Percentiles rank a stretch among this genome's conserved stretches.
Evolutionary conservation across 2,888 invertebrate species (phyloP).

Genomic region (Morpho achilles): DNA sequence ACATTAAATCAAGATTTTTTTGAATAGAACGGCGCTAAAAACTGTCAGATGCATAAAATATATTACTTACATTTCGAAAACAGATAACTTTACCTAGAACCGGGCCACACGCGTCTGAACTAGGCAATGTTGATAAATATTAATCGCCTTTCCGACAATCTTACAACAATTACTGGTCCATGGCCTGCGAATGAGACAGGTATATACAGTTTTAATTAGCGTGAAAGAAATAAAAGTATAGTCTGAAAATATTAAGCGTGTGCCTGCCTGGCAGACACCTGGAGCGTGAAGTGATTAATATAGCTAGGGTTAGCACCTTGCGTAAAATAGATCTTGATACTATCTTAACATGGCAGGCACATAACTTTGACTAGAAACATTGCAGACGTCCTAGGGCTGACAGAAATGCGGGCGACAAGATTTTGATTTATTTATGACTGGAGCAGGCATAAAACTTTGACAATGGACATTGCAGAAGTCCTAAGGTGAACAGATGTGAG

Average conservation of each 20-base stretch:
- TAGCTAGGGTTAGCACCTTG: slow-evolving; percentile 24
- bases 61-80: background rate
- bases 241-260: slow-evolving; percentile 22
- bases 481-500: background rate
- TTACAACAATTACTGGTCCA: slow-evolving; percentile 15
- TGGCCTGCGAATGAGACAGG: slow-evolving; percentile 6
- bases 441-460: background rate
- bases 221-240: slow-evolving; percentile 20
- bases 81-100: slow-evolving; percentile 11
- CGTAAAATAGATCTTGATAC: slow-evolving; percentile 4
- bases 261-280: slow-evolving; percentile 25
- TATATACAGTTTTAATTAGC: slow-evolving; percentile 10
- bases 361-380: slow-evolving; percentile 4
- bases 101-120: slow-evolving; percentile 10
- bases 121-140: slow-evolving; percentile 16
- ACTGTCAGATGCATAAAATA: background rate
- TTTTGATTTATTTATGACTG: no score
- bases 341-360: slow-evolving; percentile 2
- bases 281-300: slow-evolving; percentile 32
- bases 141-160: slow-evolving; percentile 22
- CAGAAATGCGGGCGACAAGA: background rate
- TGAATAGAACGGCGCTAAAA: background rate
- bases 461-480: slow-evolving; percentile 3
- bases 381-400: slow-evolving; percentile 2
- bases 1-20: slow-evolving; percentile 5